Evolutionary conservation across 2,888 invertebrate genomes (phyloP).

Genomic region (Drosophila anceps): DNA sequence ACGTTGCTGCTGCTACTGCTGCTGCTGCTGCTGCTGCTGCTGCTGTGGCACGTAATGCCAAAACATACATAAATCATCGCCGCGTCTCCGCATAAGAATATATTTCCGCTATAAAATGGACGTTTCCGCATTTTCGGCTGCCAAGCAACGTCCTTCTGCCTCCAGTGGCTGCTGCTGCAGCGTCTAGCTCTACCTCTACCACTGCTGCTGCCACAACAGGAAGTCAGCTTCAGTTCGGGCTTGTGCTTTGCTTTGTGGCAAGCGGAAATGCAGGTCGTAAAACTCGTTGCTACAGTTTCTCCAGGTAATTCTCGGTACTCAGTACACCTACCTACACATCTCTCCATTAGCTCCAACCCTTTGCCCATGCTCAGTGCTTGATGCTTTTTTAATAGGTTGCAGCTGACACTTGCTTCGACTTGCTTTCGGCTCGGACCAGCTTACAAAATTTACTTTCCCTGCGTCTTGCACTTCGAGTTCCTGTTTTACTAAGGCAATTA

Average conservation of each 20-base stretch:
- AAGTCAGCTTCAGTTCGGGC: constrained; percentile 65
- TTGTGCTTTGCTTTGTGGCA: constrained; percentile 58
- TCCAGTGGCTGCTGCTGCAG: background rate
- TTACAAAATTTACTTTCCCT: constrained; percentile 46
- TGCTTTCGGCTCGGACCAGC: constrained; percentile 14
- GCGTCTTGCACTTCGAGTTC: constrained; percentile 35
- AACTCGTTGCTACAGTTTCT: constrained; percentile 41
- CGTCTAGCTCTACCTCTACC: background rate
- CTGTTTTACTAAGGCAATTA: constrained; percentile 63
- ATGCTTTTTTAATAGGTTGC: constrained; percentile 73
- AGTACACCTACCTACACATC: background rate
- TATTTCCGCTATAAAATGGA: constrained; percentile 83
- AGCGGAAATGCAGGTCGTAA: constrained; percentile 71
- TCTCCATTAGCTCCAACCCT: background rate
- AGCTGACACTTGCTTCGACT: constrained; percentile 62
- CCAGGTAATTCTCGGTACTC: constrained; percentile 27
- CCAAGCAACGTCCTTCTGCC: constrained; percentile 19
- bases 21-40: constrained; percentile 15
- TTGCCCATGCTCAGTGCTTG: constrained; percentile 17
- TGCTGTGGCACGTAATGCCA: constrained; percentile 69
- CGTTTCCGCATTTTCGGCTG: constrained; percentile 77
- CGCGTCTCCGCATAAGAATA: constrained; percentile 81
- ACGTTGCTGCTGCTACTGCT: constrained; percentile 12
- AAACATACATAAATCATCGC: constrained; percentile 81
- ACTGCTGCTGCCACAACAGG: constrained; percentile 63